Percentiles rank a stretch among this genome's conserved stretches.
Conservation (phyloP, 2,113 vertebrate species). For the Cercopithecus mona region DNA sequence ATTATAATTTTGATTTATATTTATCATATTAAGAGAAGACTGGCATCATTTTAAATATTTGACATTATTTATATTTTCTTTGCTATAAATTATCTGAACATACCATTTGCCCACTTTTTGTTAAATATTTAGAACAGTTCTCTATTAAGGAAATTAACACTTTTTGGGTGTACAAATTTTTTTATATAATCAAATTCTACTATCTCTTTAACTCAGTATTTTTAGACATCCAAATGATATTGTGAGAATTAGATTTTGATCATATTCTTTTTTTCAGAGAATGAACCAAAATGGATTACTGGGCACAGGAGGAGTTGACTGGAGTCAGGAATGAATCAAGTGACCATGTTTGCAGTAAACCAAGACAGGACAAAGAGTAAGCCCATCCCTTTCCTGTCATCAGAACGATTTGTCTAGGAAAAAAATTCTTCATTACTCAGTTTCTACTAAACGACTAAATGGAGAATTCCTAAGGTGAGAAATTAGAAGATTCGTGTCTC, state of each 20-base stretch:
- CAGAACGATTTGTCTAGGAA: not conserved
- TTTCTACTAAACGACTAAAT: not conserved
- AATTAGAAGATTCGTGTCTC: not conserved
- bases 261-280: not conserved
- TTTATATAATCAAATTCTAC: not conserved
- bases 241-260: not conserved
- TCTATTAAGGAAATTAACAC: not conserved
- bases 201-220: not conserved
- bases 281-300: not conserved
- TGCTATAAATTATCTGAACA: conserved; percentile 1
- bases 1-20: conserved; percentile 1
- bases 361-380: not conserved
- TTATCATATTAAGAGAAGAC: not conserved
- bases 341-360: not conserved
- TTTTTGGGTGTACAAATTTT: not conserved
- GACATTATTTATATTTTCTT: not conserved
- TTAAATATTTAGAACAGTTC: not conserved
- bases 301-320: not conserved
- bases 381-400: not conserved
- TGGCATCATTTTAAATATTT: not conserved
- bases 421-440: not conserved
- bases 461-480: not conserved
- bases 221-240: not conserved
- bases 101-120: not conserved
- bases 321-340: not conserved